These are phyloP conservation scores for Agrotis puta DNA, from an alignment of 2,888 invertebrate genomes.

Conservation along the genomic window DNA sequence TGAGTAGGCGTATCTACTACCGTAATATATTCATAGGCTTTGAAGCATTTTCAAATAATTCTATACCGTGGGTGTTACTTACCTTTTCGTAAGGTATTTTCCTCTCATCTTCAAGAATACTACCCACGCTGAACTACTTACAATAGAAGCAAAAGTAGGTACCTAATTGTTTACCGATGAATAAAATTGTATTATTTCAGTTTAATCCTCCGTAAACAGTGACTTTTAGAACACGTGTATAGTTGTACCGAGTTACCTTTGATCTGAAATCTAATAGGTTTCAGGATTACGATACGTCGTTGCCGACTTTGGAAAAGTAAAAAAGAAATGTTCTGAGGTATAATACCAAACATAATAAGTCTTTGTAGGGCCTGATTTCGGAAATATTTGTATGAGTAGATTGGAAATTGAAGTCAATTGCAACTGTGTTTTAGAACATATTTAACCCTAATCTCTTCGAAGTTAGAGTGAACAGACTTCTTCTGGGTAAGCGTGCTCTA, in stretches of 20 bases:
- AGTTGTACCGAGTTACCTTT: background rate
- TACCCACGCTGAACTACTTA: constrained; percentile 18
- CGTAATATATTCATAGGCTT: background rate
- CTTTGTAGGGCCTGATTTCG: background rate
- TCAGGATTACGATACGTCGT: background rate
- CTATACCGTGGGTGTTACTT: constrained; percentile 13
- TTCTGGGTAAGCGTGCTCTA: too few species aligned
- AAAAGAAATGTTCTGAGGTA: background rate
- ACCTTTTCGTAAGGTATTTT: constrained; percentile 8
- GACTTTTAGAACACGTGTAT: constrained; percentile 6
- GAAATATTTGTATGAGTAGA: background rate
- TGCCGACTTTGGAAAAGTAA: background rate
- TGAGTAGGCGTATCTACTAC: background rate
- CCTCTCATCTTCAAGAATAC: background rate
- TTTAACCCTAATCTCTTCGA: too few species aligned
- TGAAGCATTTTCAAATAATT: background rate
- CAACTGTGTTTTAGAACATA: too few species aligned
- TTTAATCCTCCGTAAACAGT: background rate
- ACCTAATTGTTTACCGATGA: background rate
- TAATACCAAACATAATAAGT: background rate
- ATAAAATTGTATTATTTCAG: background rate
- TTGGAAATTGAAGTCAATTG: background rate
- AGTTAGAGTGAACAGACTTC: too few species aligned
- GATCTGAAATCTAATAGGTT: background rate
- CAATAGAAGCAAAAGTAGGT: constrained; percentile 14